A percentile compares a stretch with the other conserved stretches of the same genome.
Evolutionary conservation across 2,888 invertebrate species (phyloP).

Genomic region (Lasius platythorax): DNA sequence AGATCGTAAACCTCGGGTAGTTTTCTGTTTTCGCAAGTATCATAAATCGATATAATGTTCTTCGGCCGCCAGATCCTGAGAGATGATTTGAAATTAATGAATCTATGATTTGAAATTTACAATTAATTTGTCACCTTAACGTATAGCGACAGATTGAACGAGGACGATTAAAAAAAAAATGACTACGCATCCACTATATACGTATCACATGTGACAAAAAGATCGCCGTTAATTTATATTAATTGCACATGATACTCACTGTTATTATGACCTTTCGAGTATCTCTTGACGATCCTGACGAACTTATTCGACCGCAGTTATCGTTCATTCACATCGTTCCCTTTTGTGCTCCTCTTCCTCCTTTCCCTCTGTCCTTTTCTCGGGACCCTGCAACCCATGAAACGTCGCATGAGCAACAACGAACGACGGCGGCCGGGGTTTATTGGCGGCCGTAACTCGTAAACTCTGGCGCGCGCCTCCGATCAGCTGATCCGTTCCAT

Average conservation of each 20-base stretch:
- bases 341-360: slow-evolving; percentile 64
- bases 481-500: slow-evolving; percentile 86
- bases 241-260: slow-evolving; percentile 11
- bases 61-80: background rate
- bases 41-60: background rate
- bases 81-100: background rate
- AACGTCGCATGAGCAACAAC: slow-evolving; percentile 84
- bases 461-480: slow-evolving; percentile 85
- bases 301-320: slow-evolving; percentile 67
- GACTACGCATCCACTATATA: background rate
- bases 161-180: background rate
- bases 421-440: slow-evolving; percentile 82
- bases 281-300: slow-evolving; percentile 4
- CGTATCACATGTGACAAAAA: background rate
- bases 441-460: slow-evolving; percentile 86
- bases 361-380: slow-evolving; percentile 69
- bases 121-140: background rate
- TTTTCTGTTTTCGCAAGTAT: slow-evolving; percentile 30
- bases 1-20: slow-evolving; percentile 41
- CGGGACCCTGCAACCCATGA: slow-evolving; percentile 78
- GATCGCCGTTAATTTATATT: slow-evolving; percentile 14
- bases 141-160: background rate
- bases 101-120: background rate
- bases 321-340: slow-evolving; percentile 80
- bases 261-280: background rate